A percentile compares a stretch with the other conserved stretches of the same genome.
phyloP scores from a whole-genome alignment of 1,140 invertebrate species.

The Lasaia peninsularis region DNA sequence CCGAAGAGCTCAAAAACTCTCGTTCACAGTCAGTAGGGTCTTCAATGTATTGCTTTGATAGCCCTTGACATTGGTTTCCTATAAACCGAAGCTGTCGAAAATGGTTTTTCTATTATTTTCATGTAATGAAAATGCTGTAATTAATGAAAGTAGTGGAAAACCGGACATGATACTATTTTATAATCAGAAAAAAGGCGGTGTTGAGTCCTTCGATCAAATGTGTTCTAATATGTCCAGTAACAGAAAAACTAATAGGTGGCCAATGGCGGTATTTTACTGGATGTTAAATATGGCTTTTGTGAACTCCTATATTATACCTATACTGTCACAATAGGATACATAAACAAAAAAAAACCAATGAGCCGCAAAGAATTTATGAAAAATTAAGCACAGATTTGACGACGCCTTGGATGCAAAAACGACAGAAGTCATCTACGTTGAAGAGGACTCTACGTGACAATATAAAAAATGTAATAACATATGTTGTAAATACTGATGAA shows the following conservation, averaged over 20 bases:
- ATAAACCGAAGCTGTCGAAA: slow-evolving; percentile 18
- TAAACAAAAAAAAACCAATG: slow-evolving; percentile 26
- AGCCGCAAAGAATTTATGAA: slow-evolving; percentile 27
- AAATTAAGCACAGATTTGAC: slow-evolving; percentile 25
- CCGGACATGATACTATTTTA: slow-evolving; percentile 26
- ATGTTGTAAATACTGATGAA: no score
- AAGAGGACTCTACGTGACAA: slow-evolving; percentile 25
- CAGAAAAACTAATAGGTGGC: slow-evolving; percentile 27
- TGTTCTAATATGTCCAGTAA: slow-evolving; percentile 22
- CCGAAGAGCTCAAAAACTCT: no score
- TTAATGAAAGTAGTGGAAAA: slow-evolving; percentile 18
- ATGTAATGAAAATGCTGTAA: slow-evolving; percentile 21
- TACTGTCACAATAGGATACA: slow-evolving; percentile 25
- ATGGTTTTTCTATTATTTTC: slow-evolving; percentile 25
- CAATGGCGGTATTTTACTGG: slow-evolving; percentile 24
- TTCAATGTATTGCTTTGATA: no score
- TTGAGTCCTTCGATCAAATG: slow-evolving; percentile 30
- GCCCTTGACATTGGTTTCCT: slow-evolving; percentile 16
- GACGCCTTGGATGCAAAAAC: slow-evolving; percentile 23
- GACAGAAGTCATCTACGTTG: slow-evolving; percentile 22
- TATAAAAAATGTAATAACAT: slow-evolving; percentile 13
- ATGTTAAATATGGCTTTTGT: slow-evolving; percentile 32
- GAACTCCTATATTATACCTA: slow-evolving; percentile 28
- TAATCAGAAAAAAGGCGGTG: slow-evolving; percentile 28
- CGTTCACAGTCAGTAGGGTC: no score